phyloP scores from a whole-genome alignment of 1,140 invertebrate species.

The Neoseiulus cucumeris region DNA sequence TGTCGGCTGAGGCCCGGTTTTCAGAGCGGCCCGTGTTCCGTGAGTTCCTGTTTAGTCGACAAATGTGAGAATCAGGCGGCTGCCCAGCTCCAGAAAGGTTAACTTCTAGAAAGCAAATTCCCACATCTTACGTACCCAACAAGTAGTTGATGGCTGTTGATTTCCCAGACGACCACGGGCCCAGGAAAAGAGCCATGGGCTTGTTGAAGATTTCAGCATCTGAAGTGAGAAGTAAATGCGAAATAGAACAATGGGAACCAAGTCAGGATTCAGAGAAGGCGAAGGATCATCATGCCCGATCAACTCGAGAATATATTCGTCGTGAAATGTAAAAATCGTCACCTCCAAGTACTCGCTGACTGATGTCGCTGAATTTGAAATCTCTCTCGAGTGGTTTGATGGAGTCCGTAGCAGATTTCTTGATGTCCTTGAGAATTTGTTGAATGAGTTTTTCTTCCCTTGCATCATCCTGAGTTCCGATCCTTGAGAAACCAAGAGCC shows the following conservation, averaged over 20 bases:
- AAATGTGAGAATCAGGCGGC: neutral
- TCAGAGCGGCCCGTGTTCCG: conserved; percentile 52
- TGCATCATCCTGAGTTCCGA: conserved; percentile 37
- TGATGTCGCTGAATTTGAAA: conserved; percentile 77
- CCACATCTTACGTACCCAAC: conserved; percentile 35
- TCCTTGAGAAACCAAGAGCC: conserved; percentile 47
- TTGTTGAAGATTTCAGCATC: conserved; percentile 89
- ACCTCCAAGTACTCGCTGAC: conserved; percentile 40
- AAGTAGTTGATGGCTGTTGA: conserved; percentile 84
- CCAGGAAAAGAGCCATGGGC: conserved; percentile 74
- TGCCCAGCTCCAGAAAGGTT: neutral
- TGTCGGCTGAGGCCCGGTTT: conserved; percentile 76
- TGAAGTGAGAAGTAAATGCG: conserved; percentile 21
- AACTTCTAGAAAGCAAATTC: too few relatives aligned
- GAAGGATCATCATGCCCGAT: neutral
- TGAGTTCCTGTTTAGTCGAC: conserved; percentile 32
- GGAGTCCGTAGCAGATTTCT: conserved; percentile 61
- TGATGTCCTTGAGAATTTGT: conserved; percentile 57
- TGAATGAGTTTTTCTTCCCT: conserved; percentile 40
- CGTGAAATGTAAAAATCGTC: neutral
- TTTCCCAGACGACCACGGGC: conserved; percentile 86
- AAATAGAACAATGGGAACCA: neutral
- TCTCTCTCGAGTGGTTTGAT: conserved; percentile 70
- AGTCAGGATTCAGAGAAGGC: neutral
- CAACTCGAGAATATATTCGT: neutral